Evolutionary conservation across 2,888 invertebrate genomes (phyloP).

Genomic region (Parascotia fuliginaria): DNA sequence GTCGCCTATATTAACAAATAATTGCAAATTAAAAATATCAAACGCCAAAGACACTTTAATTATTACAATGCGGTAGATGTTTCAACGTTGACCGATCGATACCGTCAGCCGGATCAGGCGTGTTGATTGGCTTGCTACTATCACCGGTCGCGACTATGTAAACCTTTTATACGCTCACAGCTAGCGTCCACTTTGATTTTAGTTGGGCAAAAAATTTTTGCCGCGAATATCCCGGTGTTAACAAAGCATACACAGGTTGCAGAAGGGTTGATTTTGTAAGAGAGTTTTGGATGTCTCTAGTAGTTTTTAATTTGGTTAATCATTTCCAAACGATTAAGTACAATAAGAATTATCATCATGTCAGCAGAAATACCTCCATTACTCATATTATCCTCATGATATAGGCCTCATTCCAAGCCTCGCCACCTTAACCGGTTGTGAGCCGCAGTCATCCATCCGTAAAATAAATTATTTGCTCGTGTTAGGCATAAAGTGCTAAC

Average conservation of each 20-base stretch:
- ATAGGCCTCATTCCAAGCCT: too few species aligned
- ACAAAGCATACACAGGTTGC: not conserved
- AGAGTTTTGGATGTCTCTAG: too few species aligned
- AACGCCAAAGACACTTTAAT: slow-evolving; percentile 33
- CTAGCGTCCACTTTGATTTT: slow-evolving; percentile 29
- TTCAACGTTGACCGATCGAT: slow-evolving; percentile 40
- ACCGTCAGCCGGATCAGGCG: slow-evolving; percentile 53
- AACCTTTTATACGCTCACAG: slow-evolving; percentile 35
- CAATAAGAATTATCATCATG: too few species aligned
- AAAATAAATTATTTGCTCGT: too few species aligned
- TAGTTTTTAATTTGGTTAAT: too few species aligned
- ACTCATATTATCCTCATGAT: too few species aligned
- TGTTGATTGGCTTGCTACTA: slow-evolving; percentile 65
- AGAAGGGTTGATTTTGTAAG: not conserved
- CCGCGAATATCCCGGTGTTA: not conserved
- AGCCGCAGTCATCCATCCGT: too few species aligned
- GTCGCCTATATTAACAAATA: not conserved
- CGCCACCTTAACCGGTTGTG: too few species aligned
- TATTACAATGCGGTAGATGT: slow-evolving; percentile 38
- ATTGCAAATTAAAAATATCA: not conserved
- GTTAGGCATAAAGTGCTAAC: too few species aligned
- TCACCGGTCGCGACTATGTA: slow-evolving; percentile 40
- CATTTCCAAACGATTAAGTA: too few species aligned
- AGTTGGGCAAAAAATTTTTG: slow-evolving; percentile 26
- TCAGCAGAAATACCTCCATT: too few species aligned